A percentile compares a stretch with the other conserved stretches of the same genome.
These are phyloP conservation scores for Drosophila anceps DNA, from an alignment of 2,888 invertebrate species.

Conservation along the genomic window DNA sequence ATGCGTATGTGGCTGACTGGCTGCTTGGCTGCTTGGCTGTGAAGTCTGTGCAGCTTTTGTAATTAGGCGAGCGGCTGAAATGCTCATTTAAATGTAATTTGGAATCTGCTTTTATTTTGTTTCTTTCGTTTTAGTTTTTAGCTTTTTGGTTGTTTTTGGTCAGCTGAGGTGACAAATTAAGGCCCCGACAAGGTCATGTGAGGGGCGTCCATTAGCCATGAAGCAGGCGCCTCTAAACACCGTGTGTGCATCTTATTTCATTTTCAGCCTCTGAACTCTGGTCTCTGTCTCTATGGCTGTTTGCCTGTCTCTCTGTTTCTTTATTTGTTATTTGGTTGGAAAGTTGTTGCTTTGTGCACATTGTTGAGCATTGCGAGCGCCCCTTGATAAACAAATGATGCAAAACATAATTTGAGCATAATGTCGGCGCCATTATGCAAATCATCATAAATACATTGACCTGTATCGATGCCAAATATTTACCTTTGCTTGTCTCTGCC, in stretches of 20 bases:
- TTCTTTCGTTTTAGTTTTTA: constrained; percentile 36
- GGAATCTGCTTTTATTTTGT: constrained; percentile 32
- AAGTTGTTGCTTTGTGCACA: constrained; percentile 48
- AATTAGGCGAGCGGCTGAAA: constrained; percentile 67
- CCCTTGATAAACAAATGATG: constrained; percentile 49
- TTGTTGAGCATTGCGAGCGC: constrained; percentile 22
- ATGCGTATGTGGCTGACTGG: not conserved
- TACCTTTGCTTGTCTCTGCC: constrained; percentile 3
- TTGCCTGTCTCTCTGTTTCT: not conserved
- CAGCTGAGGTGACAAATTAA: constrained; percentile 77
- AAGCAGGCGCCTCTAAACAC: constrained; percentile 42
- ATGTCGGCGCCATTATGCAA: constrained; percentile 66
- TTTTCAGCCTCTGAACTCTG: constrained; percentile 30
- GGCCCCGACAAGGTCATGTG: constrained; percentile 74
- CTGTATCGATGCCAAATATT: constrained; percentile 46
- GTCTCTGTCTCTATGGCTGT: not conserved
- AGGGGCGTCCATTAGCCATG: constrained; percentile 81
- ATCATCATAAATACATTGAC: constrained; percentile 72
- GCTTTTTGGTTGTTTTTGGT: constrained; percentile 45
- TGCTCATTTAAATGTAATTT: constrained; percentile 80
- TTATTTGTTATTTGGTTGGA: constrained; percentile 51
- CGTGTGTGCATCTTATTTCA: constrained; percentile 41
- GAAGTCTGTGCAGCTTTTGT: constrained; percentile 35
- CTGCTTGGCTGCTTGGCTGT: constrained; percentile 13
- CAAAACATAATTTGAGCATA: constrained; percentile 61